Evolutionary conservation across 2,888 invertebrate genomes (phyloP).

Genomic region (Tetranychus piercei): DNA sequence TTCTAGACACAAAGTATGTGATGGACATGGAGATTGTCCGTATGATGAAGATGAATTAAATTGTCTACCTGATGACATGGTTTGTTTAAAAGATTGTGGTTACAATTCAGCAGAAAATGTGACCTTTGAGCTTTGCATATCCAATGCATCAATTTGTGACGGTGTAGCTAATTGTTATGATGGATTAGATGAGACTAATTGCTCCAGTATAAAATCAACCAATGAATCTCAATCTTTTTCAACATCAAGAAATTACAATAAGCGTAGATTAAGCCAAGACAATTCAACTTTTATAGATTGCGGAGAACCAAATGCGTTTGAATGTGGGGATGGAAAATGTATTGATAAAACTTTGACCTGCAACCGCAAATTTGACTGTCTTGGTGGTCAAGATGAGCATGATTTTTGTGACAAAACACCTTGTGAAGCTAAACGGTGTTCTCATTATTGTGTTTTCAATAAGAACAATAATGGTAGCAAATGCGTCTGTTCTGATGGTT

Average conservation of each 20-base stretch:
- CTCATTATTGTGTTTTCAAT: background rate
- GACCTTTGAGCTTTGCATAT: constrained; percentile 24
- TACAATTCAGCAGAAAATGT: constrained; percentile 24
- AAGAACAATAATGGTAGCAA: background rate
- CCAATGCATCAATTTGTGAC: constrained; percentile 24
- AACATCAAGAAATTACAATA: background rate
- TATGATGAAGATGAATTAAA: constrained; percentile 44
- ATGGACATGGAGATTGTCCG: constrained; percentile 32
- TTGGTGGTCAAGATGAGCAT: background rate
- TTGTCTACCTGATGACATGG: constrained; percentile 26
- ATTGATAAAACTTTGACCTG: background rate
- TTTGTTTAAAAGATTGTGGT: constrained; percentile 29
- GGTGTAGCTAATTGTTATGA: constrained; percentile 26
- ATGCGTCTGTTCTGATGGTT: background rate
- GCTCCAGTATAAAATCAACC: background rate
- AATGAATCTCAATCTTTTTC: background rate
- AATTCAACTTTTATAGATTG: background rate
- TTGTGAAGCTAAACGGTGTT: background rate
- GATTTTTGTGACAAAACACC: background rate
- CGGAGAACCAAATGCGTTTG: background rate
- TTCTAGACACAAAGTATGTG: constrained; percentile 36
- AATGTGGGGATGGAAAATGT: background rate
- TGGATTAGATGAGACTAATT: constrained; percentile 26
- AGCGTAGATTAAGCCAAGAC: background rate
- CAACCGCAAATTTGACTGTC: background rate